A percentile compares a stretch with the other conserved stretches of the same genome.
phyloP scores from a whole-genome alignment of 2,113 vertebrate species.

The Leiothrix lutea region DNA sequence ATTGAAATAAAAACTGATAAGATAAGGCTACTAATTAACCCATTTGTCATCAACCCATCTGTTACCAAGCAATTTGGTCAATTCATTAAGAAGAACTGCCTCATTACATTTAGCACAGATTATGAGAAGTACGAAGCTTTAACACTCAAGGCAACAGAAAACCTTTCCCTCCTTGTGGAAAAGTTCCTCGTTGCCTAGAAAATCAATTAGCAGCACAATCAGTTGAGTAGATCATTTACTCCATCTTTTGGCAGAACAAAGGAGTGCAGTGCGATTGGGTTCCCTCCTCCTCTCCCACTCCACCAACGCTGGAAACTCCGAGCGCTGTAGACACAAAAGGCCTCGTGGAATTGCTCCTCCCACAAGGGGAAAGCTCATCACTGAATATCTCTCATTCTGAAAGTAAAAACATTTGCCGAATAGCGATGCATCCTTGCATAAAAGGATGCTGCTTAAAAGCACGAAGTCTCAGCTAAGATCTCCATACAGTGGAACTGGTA shows the following conservation, averaged over 20 bases:
- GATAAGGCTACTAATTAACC: slow-evolving; percentile 12
- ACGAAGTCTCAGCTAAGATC: background rate
- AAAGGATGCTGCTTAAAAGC: background rate
- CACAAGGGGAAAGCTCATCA: background rate
- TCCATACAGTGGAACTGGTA: background rate
- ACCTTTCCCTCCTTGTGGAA: background rate
- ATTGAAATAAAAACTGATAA: slow-evolving; percentile 25
- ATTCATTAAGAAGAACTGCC: slow-evolving; percentile 16
- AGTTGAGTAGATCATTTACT: slow-evolving; percentile 23
- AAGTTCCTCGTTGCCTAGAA: background rate
- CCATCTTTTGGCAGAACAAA: slow-evolving; percentile 51
- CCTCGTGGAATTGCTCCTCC: background rate
- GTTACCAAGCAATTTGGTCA: slow-evolving; percentile 25
- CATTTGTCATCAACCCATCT: slow-evolving; percentile 54
- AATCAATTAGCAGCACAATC: background rate
- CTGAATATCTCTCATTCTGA: background rate
- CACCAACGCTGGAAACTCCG: background rate
- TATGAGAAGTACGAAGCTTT: background rate
- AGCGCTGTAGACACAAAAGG: accelerated
- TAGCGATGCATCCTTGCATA: background rate
- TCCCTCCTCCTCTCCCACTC: background rate
- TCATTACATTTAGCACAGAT: slow-evolving; percentile 14
- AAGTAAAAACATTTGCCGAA: background rate
- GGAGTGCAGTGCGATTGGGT: background rate
- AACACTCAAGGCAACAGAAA: background rate